phyloP scores from a whole-genome alignment of 2,113 vertebrate genomes.

The Brachionichthys hirsutus region DNA sequence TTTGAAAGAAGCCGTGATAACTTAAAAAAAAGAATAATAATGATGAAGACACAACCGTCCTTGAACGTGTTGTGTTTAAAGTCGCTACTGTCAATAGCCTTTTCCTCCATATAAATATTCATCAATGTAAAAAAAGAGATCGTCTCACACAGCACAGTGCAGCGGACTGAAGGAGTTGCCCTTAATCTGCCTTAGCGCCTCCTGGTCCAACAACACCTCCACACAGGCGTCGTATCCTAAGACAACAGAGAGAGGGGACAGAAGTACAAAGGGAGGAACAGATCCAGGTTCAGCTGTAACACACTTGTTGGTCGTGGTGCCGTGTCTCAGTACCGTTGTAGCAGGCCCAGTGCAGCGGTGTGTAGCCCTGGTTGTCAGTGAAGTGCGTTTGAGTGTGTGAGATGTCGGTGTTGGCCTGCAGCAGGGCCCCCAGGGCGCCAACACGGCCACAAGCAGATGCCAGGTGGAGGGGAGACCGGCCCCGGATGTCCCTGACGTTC shows the following conservation, averaged over 20 bases:
- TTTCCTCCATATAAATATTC: background rate
- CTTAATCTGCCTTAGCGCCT: conserved; percentile 88
- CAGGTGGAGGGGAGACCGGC: conserved; percentile 89
- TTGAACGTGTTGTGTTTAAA: no score
- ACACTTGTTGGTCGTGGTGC: background rate
- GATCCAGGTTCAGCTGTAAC: background rate
- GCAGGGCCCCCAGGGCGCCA: conserved; percentile 85
- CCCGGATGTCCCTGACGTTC: conserved; percentile 83
- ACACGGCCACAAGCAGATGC: conserved; percentile 92
- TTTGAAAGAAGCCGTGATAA: no score
- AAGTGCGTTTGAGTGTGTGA: conserved; percentile 76
- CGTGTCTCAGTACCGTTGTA: conserved; percentile 85
- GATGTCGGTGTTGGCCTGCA: conserved; percentile 81
- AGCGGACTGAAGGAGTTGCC: conserved; percentile 95
- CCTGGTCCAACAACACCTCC: conserved; percentile 91
- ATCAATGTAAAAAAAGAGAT: background rate
- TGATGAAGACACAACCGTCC: no score
- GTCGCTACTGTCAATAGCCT: no score
- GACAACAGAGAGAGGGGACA: conserved; percentile 3
- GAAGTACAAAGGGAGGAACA: background rate
- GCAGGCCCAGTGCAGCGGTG: conserved; percentile 97
- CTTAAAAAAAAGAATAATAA: no score
- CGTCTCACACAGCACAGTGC: conserved; percentile 97
- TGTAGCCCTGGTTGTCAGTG: conserved; percentile 93
- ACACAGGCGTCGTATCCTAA: conserved; percentile 96